phyloP scores from a whole-genome alignment of 2,888 invertebrate species.

The Hymenopus coronatus region DNA sequence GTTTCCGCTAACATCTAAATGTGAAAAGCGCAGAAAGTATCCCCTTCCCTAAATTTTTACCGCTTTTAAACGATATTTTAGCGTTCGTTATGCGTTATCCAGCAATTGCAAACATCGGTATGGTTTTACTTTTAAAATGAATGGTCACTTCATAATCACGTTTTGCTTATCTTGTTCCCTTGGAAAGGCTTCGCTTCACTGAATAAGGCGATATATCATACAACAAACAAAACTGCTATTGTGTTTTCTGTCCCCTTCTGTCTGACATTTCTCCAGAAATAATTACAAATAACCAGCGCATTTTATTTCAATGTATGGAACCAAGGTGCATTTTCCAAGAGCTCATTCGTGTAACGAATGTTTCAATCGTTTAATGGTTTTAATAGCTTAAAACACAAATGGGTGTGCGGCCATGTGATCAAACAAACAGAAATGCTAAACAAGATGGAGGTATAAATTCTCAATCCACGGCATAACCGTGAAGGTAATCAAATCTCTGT shows the following conservation, averaged over 20 bases:
- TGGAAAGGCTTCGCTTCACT: neutral
- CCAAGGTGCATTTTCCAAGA: too few relatives aligned
- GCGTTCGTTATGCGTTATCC: neutral
- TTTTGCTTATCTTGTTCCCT: neutral
- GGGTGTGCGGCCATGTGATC: too few relatives aligned
- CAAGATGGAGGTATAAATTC: too few relatives aligned
- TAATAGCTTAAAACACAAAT: too few relatives aligned
- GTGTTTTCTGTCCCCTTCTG: neutral
- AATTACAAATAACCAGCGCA: neutral
- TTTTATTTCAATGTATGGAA: neutral
- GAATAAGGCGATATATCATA: neutral
- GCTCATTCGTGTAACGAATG: too few relatives aligned
- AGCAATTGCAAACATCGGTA: neutral
- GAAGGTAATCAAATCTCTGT: too few relatives aligned
- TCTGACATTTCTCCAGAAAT: neutral
- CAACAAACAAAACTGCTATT: neutral
- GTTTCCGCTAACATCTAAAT: neutral
- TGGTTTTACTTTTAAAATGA: neutral
- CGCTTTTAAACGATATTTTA: neutral
- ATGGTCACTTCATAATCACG: neutral
- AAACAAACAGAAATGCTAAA: too few relatives aligned
- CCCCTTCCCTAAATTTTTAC: neutral
- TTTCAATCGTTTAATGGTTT: too few relatives aligned
- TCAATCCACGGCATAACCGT: too few relatives aligned
- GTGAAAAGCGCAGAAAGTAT: neutral